Conservation (phyloP, 2,888 invertebrate genomes). For the Pristionchus japonicus region DNA sequence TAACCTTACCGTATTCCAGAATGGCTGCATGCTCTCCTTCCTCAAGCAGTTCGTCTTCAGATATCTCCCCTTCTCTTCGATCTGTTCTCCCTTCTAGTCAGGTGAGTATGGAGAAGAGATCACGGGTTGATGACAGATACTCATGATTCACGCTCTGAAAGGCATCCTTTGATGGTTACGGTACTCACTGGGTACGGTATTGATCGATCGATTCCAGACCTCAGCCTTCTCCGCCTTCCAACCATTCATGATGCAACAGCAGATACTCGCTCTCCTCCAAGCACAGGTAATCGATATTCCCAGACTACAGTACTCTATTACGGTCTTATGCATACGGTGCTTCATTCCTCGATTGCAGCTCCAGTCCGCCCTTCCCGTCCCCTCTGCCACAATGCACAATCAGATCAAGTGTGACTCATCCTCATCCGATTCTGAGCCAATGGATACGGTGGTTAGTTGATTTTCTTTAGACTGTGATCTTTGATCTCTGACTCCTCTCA, state of each 20-base stretch:
- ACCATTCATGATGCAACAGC: conserved; percentile 46
- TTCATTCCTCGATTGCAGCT: background rate
- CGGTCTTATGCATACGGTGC: too few species aligned
- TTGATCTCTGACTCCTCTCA: background rate
- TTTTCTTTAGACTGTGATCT: conserved; percentile 7
- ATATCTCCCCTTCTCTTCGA: background rate
- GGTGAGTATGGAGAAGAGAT: background rate
- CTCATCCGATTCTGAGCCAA: background rate
- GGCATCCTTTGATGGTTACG: background rate
- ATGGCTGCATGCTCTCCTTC: conserved; percentile 42
- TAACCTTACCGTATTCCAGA: background rate
- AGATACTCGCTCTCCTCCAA: conserved; percentile 34
- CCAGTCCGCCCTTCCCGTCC: conserved; percentile 43
- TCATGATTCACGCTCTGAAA: background rate
- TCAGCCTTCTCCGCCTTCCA: conserved; percentile 41
- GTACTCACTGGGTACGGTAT: background rate
- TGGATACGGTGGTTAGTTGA: conserved; percentile 3
- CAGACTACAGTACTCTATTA: background rate
- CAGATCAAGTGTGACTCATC: background rate
- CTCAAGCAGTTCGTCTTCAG: conserved; percentile 3
- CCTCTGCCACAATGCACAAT: conserved; percentile 2
- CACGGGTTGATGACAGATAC: background rate
- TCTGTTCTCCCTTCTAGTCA: background rate
- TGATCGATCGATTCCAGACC: background rate
- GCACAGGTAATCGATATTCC: conserved; percentile 42